Evolutionary conservation across 64 coral and sea anemone species (phyloP).

Genomic region (Pachyseris speciosa): DNA sequence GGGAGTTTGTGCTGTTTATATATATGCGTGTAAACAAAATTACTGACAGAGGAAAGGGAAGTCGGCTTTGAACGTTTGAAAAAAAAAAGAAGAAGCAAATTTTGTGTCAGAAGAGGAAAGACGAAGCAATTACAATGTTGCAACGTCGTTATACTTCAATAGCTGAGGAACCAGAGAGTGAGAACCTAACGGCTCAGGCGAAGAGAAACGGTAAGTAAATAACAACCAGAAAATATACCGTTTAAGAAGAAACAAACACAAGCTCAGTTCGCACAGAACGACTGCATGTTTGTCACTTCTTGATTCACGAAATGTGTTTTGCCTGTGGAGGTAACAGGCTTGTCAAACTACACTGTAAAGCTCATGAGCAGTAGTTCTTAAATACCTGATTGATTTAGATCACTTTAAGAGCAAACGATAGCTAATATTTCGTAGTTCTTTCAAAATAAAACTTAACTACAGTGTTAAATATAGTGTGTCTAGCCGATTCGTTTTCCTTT

Average conservation of each 20-base stretch:
- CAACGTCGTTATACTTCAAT: conserved; percentile 76
- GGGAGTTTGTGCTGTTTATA: background rate
- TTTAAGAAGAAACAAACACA: background rate
- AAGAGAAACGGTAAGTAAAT: background rate
- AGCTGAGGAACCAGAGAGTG: conserved; percentile 84
- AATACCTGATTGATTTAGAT: no score
- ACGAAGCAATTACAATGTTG: conserved; percentile 49
- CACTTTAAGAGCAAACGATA: no score
- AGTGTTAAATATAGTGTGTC: no score
- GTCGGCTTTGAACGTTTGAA: background rate
- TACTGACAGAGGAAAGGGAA: background rate
- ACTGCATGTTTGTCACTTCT: no score
- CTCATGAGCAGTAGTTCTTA: no score
- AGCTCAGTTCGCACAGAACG: no score
- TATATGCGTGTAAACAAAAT: background rate
- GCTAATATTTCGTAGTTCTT: no score
- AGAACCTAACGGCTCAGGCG: background rate
- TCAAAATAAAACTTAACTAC: no score
- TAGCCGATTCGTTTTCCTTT: background rate
- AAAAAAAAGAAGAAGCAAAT: background rate
- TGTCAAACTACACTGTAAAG: no score
- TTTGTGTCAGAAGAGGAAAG: no score
- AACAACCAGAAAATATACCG: background rate
- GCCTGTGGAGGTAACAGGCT: no score
- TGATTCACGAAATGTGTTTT: no score